These are phyloP conservation scores for Macrostomum lignano DNA, from an alignment of 1,140 invertebrate genomes.

Conservation along the genomic window DNA sequence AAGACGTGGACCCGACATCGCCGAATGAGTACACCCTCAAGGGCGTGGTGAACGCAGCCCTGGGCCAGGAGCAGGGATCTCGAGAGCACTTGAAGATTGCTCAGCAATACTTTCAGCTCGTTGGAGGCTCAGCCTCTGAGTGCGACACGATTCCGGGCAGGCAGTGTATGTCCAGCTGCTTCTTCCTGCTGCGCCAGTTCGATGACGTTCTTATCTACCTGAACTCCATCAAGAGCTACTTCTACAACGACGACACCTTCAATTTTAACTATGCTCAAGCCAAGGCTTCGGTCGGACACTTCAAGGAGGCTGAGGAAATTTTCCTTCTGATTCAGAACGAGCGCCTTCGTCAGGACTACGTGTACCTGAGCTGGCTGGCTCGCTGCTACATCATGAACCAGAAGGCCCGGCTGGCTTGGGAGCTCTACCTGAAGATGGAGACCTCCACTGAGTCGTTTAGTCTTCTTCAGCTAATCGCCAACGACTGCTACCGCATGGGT, in stretches of 20 bases:
- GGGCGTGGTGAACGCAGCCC: slow-evolving; percentile 65
- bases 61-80: slow-evolving; percentile 64
- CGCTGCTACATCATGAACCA: slow-evolving; percentile 47
- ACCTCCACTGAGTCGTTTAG: slow-evolving; percentile 62
- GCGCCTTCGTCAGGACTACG: slow-evolving; percentile 48
- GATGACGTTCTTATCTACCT: slow-evolving; percentile 81
- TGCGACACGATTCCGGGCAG: slow-evolving; percentile 49
- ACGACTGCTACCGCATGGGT: slow-evolving; percentile 65
- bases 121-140: slow-evolving; percentile 74
- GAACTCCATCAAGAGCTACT: slow-evolving; percentile 78
- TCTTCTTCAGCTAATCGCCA: slow-evolving; percentile 65
- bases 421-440: slow-evolving; percentile 55
- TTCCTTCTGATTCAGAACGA: slow-evolving; percentile 42
- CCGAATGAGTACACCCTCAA: slow-evolving; percentile 86
- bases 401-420: slow-evolving; percentile 57
- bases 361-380: slow-evolving; percentile 56
- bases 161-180: slow-evolving; percentile 84
- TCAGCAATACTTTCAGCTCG: slow-evolving; percentile 76
- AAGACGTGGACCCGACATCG: slow-evolving; percentile 62
- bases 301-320: slow-evolving; percentile 65
- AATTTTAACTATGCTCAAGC: slow-evolving; percentile 91
- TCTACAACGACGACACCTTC: slow-evolving; percentile 74
- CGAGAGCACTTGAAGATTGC: slow-evolving; percentile 62
- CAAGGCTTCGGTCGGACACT: slow-evolving; percentile 63
- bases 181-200: slow-evolving; percentile 70